These are phyloP conservation scores for Haemorhous mexicanus DNA, from an alignment of 2,113 vertebrate species.

Conservation along the genomic window DNA sequence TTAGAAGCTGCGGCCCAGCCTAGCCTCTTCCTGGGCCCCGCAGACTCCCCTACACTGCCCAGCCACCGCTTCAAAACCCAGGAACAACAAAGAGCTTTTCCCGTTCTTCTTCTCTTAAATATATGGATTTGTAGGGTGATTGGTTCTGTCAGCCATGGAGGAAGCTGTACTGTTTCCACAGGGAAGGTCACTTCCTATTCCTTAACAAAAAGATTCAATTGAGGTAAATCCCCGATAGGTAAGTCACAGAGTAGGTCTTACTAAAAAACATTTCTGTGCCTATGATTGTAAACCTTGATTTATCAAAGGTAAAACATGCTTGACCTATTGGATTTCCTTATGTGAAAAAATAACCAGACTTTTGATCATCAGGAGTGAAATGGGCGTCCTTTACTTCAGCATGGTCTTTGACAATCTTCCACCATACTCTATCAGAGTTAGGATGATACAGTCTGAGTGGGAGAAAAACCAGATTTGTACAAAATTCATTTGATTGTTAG, in stretches of 20 bases:
- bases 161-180: background rate
- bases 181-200: background rate
- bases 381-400: background rate
- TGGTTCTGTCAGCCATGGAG: background rate
- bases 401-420: background rate
- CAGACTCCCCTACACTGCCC: background rate
- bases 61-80: background rate
- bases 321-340: background rate
- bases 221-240: too few species aligned
- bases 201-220: background rate
- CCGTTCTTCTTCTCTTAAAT: background rate
- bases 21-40: background rate
- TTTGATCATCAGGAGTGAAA: background rate
- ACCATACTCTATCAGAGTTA: background rate
- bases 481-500: background rate
- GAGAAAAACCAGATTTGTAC: background rate
- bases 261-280: background rate
- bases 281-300: background rate
- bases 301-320: background rate
- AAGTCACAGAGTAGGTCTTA: background rate
- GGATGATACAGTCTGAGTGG: background rate
- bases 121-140: background rate
- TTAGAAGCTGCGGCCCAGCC: background rate
- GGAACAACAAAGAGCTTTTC: background rate
- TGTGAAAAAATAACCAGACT: background rate